These are phyloP conservation scores for Dascillus cervinus DNA, from an alignment of 2,888 invertebrate genomes.

Conservation along the genomic window DNA sequence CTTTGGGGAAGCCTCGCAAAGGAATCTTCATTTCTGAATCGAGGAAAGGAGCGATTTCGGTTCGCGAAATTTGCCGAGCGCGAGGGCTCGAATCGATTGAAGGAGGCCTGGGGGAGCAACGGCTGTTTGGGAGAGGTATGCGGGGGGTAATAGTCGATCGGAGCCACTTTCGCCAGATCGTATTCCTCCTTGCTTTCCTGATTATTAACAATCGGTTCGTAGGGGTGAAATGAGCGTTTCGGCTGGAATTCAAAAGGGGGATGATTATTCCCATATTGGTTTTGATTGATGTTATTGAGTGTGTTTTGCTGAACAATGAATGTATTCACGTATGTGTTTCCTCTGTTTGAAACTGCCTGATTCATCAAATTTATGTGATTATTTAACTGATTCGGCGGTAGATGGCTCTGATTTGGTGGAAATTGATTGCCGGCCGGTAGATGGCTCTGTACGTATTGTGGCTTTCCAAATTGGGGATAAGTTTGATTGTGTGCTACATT, in stretches of 20 bases:
- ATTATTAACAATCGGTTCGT: not conserved
- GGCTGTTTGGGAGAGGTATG: not conserved
- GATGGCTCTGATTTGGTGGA: not conserved
- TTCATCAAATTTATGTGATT: constrained; percentile 1
- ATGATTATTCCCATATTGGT: constrained; percentile 1
- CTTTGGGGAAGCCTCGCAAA: not conserved
- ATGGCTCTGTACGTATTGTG: too few relatives aligned
- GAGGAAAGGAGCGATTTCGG: not conserved
- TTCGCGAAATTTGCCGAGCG: not conserved
- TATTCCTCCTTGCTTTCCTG: constrained; percentile 10
- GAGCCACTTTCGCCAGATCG: constrained; percentile 17
- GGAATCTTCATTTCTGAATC: not conserved
- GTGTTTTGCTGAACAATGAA: constrained; percentile 9
- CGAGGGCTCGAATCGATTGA: not conserved
- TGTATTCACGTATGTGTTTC: constrained; percentile 9
- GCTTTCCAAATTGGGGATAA: not conserved
- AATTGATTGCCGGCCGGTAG: not conserved
- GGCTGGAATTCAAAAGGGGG: not conserved
- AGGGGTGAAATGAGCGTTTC: constrained; percentile 1
- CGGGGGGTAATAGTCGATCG: constrained; percentile 16
- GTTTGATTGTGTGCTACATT: not conserved
- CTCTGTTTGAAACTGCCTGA: not conserved
- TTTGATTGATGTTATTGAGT: not conserved
- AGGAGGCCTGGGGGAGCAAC: not conserved
- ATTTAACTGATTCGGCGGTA: not conserved